Percentiles rank a stretch among this genome's conserved stretches.
Evolutionary conservation across 2,888 invertebrate genomes (phyloP).

Genomic region (Nemoura dubitans): DNA sequence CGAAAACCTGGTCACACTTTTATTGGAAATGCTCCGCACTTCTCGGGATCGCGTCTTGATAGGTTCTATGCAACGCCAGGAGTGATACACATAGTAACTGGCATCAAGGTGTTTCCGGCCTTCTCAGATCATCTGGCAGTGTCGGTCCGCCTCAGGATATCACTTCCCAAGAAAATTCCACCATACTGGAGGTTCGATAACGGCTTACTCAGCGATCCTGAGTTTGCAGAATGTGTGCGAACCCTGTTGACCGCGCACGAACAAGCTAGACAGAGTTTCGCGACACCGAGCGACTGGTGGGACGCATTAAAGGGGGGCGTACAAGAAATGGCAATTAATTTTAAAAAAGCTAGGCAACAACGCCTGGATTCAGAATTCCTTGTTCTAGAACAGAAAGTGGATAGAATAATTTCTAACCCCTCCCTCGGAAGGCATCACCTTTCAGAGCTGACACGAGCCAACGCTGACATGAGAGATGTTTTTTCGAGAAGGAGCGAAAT

Average conservation of each 20-base stretch:
- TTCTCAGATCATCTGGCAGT: no score
- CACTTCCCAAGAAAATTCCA: no score
- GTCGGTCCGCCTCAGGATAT: no score
- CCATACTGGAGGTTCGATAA: conserved; percentile 28
- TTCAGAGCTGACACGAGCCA: background rate
- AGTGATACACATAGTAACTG: background rate
- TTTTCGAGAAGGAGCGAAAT: background rate
- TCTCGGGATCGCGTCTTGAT: background rate
- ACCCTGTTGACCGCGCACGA: background rate
- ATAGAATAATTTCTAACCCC: background rate
- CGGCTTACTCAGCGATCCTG: background rate
- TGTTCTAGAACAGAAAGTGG: background rate
- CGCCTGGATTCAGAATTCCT: background rate
- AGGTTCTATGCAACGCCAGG: background rate
- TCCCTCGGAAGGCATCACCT: background rate
- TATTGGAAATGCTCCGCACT: background rate
- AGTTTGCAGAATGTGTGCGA: background rate
- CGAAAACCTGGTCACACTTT: background rate
- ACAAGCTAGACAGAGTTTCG: background rate
- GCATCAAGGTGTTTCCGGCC: no score
- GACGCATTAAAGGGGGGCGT: background rate
- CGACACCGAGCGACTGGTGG: background rate
- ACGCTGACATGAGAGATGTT: conserved; percentile 1
- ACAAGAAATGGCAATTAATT: background rate
- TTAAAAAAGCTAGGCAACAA: background rate